These are phyloP conservation scores for Corynorhinus townsendii DNA, from an alignment of 2,113 vertebrate species.

Conservation along the genomic window DNA sequence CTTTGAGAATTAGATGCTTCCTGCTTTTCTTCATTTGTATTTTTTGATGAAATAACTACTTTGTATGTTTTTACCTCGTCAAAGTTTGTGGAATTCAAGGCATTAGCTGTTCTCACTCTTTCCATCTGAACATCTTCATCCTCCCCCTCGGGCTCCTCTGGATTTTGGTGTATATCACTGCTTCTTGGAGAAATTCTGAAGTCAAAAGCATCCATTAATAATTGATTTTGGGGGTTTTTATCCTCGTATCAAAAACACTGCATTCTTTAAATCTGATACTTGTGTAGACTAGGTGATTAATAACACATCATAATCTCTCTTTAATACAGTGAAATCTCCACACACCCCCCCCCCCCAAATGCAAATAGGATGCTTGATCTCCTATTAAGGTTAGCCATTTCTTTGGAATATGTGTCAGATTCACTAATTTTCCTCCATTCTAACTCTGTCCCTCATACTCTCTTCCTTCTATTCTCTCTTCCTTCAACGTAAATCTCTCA, in stretches of 20 bases:
- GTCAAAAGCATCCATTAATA: background rate
- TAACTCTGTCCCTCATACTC: background rate
- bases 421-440: background rate
- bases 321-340: background rate
- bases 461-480: background rate
- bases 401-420: background rate
- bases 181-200: slow-evolving; percentile 66
- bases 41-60: too few relatives aligned
- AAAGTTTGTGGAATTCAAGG: slow-evolving; percentile 79
- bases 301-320: background rate
- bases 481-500: background rate
- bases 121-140: slow-evolving; percentile 87
- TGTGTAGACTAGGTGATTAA: background rate
- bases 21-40: background rate
- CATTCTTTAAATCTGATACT: background rate
- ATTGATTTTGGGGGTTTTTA: background rate
- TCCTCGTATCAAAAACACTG: background rate
- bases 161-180: slow-evolving; percentile 71
- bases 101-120: slow-evolving; percentile 81
- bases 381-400: background rate
- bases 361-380: background rate
- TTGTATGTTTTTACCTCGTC: slow-evolving; percentile 78
- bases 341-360: background rate
- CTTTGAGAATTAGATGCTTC: background rate
- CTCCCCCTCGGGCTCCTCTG: slow-evolving; percentile 80